These are phyloP conservation scores for Cancer borealis DNA, from an alignment of 2,888 invertebrate species.

Conservation along the genomic window DNA sequence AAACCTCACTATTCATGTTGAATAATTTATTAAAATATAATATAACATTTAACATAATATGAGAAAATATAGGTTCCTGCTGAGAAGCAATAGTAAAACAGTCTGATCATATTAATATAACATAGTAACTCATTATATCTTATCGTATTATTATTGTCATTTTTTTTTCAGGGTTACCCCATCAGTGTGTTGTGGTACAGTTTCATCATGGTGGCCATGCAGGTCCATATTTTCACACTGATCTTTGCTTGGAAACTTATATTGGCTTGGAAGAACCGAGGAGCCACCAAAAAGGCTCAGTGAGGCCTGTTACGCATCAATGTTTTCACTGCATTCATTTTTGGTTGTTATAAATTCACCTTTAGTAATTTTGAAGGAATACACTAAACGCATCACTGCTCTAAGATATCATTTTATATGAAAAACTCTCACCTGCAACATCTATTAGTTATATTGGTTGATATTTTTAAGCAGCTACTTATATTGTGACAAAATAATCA, in stretches of 20 bases:
- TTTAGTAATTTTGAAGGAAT: background rate
- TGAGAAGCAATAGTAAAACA: background rate
- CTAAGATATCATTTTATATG: background rate
- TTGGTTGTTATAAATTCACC: background rate
- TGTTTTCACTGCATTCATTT: background rate
- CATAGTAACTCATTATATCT: background rate
- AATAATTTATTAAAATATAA: background rate
- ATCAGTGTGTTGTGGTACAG: constrained; percentile 95
- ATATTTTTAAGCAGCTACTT: background rate
- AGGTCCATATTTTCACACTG: constrained; percentile 92
- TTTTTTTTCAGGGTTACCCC: constrained; percentile 88
- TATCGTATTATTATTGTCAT: background rate
- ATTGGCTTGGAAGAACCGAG: constrained; percentile 85
- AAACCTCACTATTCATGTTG: background rate
- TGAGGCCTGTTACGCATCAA: constrained; percentile 23
- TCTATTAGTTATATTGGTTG: background rate
- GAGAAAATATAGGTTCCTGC: background rate
- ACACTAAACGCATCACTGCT: background rate
- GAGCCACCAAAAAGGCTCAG: constrained; percentile 61
- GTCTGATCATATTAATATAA: too few species aligned
- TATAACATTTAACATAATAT: background rate
- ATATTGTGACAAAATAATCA: background rate
- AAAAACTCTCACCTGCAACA: background rate
- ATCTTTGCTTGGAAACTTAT: constrained; percentile 91
- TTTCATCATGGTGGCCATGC: constrained; percentile 91